phyloP scores from a whole-genome alignment of 2,797 vertebrate species.

The Oreortyx pictus region DNA sequence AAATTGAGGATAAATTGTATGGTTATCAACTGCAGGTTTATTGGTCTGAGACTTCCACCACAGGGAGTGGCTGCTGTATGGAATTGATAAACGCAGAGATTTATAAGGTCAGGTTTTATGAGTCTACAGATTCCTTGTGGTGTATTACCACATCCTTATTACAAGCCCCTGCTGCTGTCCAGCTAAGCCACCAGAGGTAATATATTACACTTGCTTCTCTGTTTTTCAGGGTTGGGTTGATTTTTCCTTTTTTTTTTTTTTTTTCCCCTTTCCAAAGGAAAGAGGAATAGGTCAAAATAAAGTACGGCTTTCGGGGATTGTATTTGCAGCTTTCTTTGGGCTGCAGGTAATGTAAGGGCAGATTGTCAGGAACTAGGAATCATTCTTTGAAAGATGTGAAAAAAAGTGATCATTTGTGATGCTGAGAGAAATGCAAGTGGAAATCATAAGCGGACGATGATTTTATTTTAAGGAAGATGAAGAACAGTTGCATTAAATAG shows the following conservation, averaged over 20 bases:
- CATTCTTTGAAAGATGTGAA: neutral
- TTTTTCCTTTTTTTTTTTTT: neutral
- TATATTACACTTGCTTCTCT: conserved; percentile 78
- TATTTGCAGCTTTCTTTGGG: neutral
- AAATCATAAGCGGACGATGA: neutral
- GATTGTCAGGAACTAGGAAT: neutral
- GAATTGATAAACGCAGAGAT: conserved; percentile 88
- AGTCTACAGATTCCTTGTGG: conserved; percentile 82
- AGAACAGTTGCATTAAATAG: neutral
- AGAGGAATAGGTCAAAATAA: conserved; percentile 63
- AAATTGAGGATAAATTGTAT: conserved; percentile 53
- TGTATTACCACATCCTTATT: conserved; percentile 85
- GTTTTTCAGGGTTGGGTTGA: conserved; percentile 29
- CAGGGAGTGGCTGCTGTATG: conserved; percentile 85
- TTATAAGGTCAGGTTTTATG: conserved; percentile 89
- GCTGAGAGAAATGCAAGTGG: neutral
- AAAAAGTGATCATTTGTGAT: neutral
- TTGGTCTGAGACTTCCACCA: conserved; percentile 76
- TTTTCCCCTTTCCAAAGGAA: conserved; percentile 14
- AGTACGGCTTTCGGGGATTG: conserved; percentile 41
- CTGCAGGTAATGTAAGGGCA: neutral
- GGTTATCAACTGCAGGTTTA: conserved; percentile 84
- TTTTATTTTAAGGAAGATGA: neutral
- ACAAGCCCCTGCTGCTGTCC: conserved; percentile 84
- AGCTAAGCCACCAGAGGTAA: conserved; percentile 78